A percentile compares a stretch with the other conserved stretches of the same genome.
Evolutionary conservation across 1,140 invertebrate genomes (phyloP).

Genomic region (Drosophila pseudoobscura): DNA sequence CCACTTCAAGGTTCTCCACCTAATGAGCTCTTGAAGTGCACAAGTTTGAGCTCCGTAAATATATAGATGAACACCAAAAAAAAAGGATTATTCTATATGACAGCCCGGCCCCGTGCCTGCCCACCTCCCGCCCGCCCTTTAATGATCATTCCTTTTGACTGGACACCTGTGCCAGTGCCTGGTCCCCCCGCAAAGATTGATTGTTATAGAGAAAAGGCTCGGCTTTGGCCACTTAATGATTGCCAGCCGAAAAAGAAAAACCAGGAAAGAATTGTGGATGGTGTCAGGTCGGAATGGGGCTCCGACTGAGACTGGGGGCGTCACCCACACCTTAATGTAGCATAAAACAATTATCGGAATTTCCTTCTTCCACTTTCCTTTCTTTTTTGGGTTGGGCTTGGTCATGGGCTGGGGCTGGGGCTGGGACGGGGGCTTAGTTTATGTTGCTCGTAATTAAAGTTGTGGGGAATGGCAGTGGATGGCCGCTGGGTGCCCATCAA

Average conservation of each 20-base stretch:
- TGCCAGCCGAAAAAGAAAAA: slow-evolving; percentile 38
- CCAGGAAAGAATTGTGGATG: background rate
- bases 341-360: slow-evolving; percentile 58
- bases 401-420: background rate
- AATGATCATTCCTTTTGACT: slow-evolving; percentile 46
- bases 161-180: slow-evolving; percentile 34
- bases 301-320: slow-evolving; percentile 13
- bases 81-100: slow-evolving; percentile 73
- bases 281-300: slow-evolving; percentile 11
- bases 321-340: slow-evolving; percentile 52
- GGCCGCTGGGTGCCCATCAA: slow-evolving; percentile 5
- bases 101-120: slow-evolving; percentile 26
- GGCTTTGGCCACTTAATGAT: slow-evolving; percentile 60
- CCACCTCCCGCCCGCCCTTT: slow-evolving; percentile 14
- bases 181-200: slow-evolving; percentile 50
- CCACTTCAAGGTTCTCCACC: slow-evolving; percentile 63
- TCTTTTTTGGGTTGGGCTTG: slow-evolving; percentile 11
- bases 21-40: slow-evolving; percentile 72
- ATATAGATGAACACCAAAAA: slow-evolving; percentile 23
- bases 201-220: slow-evolving; percentile 55
- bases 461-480: slow-evolving; percentile 17
- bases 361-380: slow-evolving; percentile 27
- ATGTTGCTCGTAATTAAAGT: slow-evolving; percentile 50
- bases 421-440: slow-evolving; percentile 8
- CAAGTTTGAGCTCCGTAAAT: slow-evolving; percentile 65